Evolutionary conservation across 2,888 invertebrate genomes (phyloP).

Genomic region (Sesamia inferens): DNA sequence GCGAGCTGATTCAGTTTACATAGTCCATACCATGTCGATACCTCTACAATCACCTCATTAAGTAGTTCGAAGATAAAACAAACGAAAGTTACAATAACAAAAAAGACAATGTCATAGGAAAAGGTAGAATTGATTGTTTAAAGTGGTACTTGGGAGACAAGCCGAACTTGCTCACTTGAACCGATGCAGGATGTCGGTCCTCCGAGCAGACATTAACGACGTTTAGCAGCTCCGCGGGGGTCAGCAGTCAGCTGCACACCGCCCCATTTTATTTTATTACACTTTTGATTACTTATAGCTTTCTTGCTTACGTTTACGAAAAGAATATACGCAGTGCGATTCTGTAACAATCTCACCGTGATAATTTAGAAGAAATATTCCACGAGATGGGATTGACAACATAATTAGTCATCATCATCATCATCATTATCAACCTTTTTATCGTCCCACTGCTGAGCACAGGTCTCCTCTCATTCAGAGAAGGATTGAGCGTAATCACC

Average conservation of each 20-base stretch:
- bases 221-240: constrained; percentile 60
- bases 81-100: not conserved
- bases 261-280: constrained; percentile 47
- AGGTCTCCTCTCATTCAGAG: no score
- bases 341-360: no score
- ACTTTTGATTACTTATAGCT: constrained; percentile 23
- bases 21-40: not conserved
- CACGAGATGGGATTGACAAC: no score
- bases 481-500: no score
- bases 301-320: constrained; percentile 11
- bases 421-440: no score
- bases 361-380: no score
- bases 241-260: constrained; percentile 23
- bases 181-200: not conserved
- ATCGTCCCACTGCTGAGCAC: no score
- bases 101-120: not conserved
- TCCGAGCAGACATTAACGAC: constrained; percentile 58
- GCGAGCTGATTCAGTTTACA: not conserved
- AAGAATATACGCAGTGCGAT: not conserved
- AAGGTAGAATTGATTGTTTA: constrained; percentile 4
- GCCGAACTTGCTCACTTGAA: constrained; percentile 10
- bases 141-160: constrained; percentile 15
- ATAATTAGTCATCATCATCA: no score
- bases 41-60: not conserved
- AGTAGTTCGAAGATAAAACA: not conserved